A percentile compares a stretch with the other conserved stretches of the same genome.
These are phyloP conservation scores for Drosophila kohkoa DNA, from an alignment of 1,140 invertebrate genomes.

Conservation along the genomic window DNA sequence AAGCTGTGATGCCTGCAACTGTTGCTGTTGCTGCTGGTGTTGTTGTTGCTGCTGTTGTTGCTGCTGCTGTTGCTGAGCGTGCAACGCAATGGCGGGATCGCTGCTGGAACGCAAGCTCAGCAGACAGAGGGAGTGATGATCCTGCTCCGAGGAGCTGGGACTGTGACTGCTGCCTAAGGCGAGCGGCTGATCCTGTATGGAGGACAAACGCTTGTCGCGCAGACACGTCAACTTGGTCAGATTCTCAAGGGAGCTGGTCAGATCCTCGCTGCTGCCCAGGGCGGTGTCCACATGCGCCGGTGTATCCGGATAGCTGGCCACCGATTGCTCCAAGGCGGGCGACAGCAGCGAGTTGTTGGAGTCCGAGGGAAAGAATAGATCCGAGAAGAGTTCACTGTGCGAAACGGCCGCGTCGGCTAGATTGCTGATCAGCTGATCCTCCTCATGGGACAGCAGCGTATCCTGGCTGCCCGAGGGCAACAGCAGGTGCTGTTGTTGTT, in stretches of 20 bases:
- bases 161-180: constrained; percentile 31
- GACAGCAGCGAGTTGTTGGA: constrained; percentile 80
- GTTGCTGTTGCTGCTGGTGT: constrained; percentile 53
- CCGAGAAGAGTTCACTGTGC: constrained; percentile 79
- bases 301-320: constrained; percentile 60
- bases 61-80: constrained; percentile 66
- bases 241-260: constrained; percentile 80
- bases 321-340: constrained; percentile 57
- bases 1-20: constrained; percentile 51
- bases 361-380: constrained; percentile 80
- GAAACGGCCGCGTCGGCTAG: constrained; percentile 71
- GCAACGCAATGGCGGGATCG: constrained; percentile 79
- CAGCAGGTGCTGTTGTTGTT: constrained; percentile 57
- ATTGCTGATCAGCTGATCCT: constrained; percentile 79
- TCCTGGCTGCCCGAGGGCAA: constrained; percentile 53
- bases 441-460: constrained; percentile 73
- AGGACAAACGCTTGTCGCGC: constrained; percentile 83
- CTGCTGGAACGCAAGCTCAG: constrained; percentile 79
- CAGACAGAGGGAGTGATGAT: constrained; percentile 70
- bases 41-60: constrained; percentile 58
- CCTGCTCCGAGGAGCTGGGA: constrained; percentile 73
- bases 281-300: constrained; percentile 35
- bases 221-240: constrained; percentile 81
- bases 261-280: constrained; percentile 64
- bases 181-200: constrained; percentile 84